phyloP scores from a whole-genome alignment of 2,113 vertebrate species.

The Bucco capensis region DNA sequence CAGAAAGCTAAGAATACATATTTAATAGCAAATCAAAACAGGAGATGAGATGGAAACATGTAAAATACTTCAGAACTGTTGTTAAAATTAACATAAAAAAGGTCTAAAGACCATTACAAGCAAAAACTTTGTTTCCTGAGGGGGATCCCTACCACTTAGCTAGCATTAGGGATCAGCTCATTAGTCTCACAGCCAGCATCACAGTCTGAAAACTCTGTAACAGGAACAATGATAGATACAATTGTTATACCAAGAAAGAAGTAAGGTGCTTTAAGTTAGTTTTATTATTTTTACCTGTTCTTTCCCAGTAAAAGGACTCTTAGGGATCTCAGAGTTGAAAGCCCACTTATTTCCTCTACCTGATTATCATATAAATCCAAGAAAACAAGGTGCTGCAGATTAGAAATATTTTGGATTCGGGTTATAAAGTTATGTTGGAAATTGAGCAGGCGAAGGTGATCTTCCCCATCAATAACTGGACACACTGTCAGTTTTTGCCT shows the following conservation, averaged over 20 bases:
- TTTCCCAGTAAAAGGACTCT: slow-evolving; percentile 89
- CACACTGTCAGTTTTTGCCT: slow-evolving; percentile 85
- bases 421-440: slow-evolving; percentile 92
- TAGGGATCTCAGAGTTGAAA: slow-evolving; percentile 82
- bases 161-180: not conserved
- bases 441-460: slow-evolving; percentile 86
- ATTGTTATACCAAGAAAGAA: not conserved
- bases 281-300: slow-evolving; percentile 82
- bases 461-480: slow-evolving; percentile 81
- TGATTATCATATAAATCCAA: slow-evolving; percentile 92
- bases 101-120: not conserved
- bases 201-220: not conserved
- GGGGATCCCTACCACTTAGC: not conserved
- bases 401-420: slow-evolving; percentile 85
- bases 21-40: not conserved
- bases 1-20: not conserved
- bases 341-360: slow-evolving; percentile 87
- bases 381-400: slow-evolving; percentile 86
- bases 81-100: not conserved
- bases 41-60: not conserved
- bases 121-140: not conserved
- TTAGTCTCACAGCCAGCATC: not conserved
- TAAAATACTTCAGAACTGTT: not conserved
- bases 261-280: not conserved
- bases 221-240: not conserved